Evolutionary conservation across 2,888 invertebrate genomes (phyloP).

Genomic region (Phortica okadai): DNA sequence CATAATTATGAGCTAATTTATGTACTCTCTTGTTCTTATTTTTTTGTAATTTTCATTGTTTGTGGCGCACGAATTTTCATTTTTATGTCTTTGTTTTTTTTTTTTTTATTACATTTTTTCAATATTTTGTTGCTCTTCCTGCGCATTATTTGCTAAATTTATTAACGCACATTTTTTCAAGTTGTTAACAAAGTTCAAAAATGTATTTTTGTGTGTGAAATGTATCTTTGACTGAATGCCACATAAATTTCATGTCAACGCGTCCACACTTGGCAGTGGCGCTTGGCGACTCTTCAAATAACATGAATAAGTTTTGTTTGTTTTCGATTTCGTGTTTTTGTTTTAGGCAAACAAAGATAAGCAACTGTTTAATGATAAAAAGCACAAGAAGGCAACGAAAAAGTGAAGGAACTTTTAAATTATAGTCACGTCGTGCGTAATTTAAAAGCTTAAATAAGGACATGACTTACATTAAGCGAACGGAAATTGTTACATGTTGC

Average conservation of each 20-base stretch:
- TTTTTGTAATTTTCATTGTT: too few relatives aligned
- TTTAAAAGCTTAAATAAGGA: slow-evolving; percentile 22
- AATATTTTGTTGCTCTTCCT: slow-evolving; percentile 6
- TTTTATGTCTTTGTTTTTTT: neutral
- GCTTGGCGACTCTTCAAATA: too few relatives aligned
- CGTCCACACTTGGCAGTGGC: neutral
- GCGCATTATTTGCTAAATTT: neutral
- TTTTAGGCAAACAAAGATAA: neutral
- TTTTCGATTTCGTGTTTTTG: too few relatives aligned
- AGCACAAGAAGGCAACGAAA: too few relatives aligned
- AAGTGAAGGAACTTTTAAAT: slow-evolving; percentile 1
- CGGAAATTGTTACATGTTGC: too few relatives aligned
- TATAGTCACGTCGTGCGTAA: slow-evolving; percentile 15
- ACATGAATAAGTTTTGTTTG: too few relatives aligned
- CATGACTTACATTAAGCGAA: neutral
- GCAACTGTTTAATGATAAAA: too few relatives aligned
- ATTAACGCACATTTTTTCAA: slow-evolving; percentile 10
- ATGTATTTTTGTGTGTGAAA: slow-evolving; percentile 1
- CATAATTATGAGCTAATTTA: slow-evolving; percentile 24
- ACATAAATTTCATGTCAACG: neutral
- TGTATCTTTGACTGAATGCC: slow-evolving; percentile 6
- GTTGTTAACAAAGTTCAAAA: slow-evolving; percentile 1
- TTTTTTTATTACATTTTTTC: slow-evolving; percentile 6
- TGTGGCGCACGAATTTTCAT: neutral
- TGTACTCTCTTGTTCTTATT: too few relatives aligned